Conservation (phyloP, 2,888 invertebrate species). For the Sphaerophoria rueppellii region DNA sequence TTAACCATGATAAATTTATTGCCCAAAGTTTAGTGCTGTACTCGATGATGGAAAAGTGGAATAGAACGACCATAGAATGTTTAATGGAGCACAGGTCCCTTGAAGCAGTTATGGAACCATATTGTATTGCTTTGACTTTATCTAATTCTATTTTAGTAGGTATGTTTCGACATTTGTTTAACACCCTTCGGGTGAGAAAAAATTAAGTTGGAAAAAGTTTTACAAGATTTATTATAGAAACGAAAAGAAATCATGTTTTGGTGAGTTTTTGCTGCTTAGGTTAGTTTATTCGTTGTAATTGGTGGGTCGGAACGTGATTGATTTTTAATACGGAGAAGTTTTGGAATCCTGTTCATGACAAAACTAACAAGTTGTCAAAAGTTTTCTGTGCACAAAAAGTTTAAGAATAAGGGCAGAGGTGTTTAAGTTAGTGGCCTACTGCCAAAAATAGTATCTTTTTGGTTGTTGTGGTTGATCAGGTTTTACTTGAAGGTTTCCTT, state of each 20-base stretch:
- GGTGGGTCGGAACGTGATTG: neutral
- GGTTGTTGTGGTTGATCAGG: no score
- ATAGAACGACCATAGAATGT: neutral
- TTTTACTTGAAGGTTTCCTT: no score
- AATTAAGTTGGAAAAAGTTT: constrained; percentile 2
- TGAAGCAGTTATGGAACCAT: neutral
- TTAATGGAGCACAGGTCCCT: constrained; percentile 2
- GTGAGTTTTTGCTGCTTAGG: neutral
- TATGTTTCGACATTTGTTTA: neutral
- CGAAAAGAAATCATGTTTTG: neutral
- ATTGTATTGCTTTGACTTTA: neutral
- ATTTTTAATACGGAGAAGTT: neutral
- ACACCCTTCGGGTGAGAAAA: neutral
- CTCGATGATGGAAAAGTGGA: neutral
- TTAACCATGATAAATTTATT: constrained; percentile 13
- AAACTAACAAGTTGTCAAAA: neutral
- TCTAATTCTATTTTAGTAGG: neutral
- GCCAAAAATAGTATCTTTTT: no score
- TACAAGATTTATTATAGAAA: neutral
- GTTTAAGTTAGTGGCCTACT: no score
- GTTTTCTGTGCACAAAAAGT: no score
- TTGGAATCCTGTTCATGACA: neutral
- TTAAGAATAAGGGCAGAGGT: no score
- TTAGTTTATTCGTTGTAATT: neutral
- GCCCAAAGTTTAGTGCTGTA: neutral